Evolutionary conservation across 2,888 invertebrate species (phyloP).

Genomic region (Hartigia nigra): DNA sequence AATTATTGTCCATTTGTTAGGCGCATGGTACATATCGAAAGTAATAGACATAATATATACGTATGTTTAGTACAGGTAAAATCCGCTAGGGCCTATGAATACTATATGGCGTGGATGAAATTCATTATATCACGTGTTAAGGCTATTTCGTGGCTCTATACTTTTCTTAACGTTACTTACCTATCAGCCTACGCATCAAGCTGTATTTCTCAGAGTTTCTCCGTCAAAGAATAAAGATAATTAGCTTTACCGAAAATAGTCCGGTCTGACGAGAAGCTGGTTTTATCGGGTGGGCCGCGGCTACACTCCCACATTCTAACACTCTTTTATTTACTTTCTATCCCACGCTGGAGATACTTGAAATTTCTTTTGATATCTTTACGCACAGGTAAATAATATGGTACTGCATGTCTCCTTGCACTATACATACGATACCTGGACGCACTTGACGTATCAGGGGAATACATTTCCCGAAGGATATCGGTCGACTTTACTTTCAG

Average conservation of each 20-base stretch:
- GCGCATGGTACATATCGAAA: not conserved
- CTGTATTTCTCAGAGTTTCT: not conserved
- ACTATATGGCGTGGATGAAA: not conserved
- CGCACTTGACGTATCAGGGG: not conserved
- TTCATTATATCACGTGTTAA: not conserved
- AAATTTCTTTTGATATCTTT: not conserved
- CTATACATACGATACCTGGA: not conserved
- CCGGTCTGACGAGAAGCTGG: not conserved
- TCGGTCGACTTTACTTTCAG: not conserved
- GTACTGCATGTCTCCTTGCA: not conserved
- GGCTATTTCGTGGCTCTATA: not conserved
- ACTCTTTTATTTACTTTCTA: not conserved
- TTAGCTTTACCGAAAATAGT: not conserved
- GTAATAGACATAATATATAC: not conserved
- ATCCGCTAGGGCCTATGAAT: not conserved
- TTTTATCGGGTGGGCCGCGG: not conserved
- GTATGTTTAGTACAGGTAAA: not conserved
- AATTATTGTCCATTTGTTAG: not conserved
- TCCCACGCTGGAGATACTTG: not conserved
- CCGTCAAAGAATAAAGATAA: not conserved
- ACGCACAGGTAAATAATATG: not conserved
- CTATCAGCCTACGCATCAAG: not conserved
- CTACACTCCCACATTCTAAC: not conserved
- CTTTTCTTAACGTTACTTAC: not conserved
- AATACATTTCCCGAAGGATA: not conserved